These are phyloP conservation scores for Dromas ardeola DNA, from an alignment of 2,113 vertebrate species.

Conservation along the genomic window DNA sequence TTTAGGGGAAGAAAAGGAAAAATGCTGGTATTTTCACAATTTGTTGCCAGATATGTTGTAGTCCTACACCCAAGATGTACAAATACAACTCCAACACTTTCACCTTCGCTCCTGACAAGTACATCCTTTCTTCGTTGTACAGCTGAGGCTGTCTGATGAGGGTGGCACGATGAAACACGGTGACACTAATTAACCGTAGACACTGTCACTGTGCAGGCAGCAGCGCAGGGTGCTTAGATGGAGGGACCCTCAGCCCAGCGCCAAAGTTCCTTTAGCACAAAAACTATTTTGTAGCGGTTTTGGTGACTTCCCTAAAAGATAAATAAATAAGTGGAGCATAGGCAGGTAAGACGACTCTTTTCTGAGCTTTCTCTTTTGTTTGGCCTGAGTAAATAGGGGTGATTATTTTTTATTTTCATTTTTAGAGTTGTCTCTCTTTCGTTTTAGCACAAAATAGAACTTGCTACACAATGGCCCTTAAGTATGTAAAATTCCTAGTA, in stretches of 20 bases:
- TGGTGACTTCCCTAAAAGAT: neutral
- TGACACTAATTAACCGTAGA: neutral
- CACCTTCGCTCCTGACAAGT: neutral
- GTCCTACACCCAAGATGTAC: neutral
- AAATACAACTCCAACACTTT: neutral
- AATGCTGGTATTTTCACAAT: neutral
- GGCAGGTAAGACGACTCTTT: neutral
- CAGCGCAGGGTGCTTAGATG: neutral
- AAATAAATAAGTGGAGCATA: neutral
- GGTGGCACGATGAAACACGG: neutral
- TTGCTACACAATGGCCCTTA: neutral
- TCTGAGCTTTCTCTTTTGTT: neutral
- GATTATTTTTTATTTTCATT: neutral
- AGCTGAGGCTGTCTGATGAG: neutral
- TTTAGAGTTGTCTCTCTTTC: neutral
- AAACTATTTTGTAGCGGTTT: neutral
- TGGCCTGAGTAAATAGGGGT: neutral
- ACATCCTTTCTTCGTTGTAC: neutral
- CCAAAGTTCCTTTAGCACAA: neutral
- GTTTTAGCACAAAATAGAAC: neutral
- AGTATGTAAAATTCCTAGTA: neutral
- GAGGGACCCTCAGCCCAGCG: neutral
- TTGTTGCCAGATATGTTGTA: neutral
- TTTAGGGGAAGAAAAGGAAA: neutral
- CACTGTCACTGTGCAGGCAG: neutral